Evolutionary conservation across 2,888 invertebrate species (phyloP).

Genomic region (Conus canariensis): DNA sequence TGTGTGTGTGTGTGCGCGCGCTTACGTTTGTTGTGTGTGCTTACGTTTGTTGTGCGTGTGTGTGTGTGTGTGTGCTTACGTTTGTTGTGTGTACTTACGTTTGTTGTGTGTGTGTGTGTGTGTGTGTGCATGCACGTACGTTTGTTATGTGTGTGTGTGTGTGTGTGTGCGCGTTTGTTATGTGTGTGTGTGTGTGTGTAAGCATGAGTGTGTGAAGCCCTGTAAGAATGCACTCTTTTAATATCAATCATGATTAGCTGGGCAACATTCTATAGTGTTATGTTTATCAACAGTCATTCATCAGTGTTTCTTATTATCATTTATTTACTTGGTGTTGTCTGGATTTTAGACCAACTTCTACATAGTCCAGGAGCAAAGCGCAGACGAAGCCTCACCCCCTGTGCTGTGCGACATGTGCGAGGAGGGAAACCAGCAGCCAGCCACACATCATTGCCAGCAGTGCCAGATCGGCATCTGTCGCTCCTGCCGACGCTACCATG

Average conservation of each 20-base stretch:
- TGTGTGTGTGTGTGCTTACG: too few species aligned
- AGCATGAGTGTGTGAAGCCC: neutral
- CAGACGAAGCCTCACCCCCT: neutral
- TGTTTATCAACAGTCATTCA: too few species aligned
- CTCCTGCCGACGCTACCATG: conserved; percentile 27
- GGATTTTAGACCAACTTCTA: conserved; percentile 35
- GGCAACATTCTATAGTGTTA: too few species aligned
- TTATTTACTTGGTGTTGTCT: too few species aligned
- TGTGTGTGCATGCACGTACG: too few species aligned
- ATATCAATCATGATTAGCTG: too few species aligned
- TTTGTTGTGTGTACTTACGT: too few species aligned
- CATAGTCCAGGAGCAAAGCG: neutral
- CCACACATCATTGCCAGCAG: neutral
- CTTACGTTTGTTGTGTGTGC: neutral
- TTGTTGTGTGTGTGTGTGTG: too few species aligned
- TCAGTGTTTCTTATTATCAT: too few species aligned
- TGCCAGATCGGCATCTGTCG: conserved; percentile 16
- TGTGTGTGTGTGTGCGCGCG: neutral
- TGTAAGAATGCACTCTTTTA: neutral
- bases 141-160: too few species aligned
- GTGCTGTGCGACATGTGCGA: conserved; percentile 32
- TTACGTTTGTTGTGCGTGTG: neutral
- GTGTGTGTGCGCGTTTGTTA: too few species aligned
- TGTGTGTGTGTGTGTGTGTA: neutral
- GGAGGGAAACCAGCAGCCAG: neutral